Base-by-base conservation (phyloP, 2,113 vertebrate genomes). In the Bos javanicus region DNA sequence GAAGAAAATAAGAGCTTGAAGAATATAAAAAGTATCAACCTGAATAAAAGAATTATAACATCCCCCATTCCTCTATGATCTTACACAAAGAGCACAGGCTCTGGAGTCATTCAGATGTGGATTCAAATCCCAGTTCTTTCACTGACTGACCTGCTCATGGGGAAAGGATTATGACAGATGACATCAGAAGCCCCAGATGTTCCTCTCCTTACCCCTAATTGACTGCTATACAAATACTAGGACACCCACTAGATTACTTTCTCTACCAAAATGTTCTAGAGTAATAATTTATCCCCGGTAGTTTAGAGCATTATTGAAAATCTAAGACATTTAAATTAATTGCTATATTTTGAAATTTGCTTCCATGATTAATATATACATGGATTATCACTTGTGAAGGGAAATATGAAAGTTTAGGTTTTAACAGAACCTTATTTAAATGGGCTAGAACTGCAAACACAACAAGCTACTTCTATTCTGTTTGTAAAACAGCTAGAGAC, bases 1-100 rank as follows among this genome's bases (percentile, higher is more conserved):
- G 97, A 71, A 96, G 74, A 95, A 96, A 95, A 96, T 81, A 82
- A 86, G 6, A 97, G 16, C 48, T 96, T 92, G 90, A 89, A 97
- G n/a, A 26, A 78, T 36, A 48, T 64, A 64, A 56, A 8, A 67
- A 71, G 16, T 67, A 36, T 43, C 36, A 87, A 96, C 52, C 36
- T 80, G 43, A 5, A 86, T 82, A 82, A 95, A 86, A 87, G 13
- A 78, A 91, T 26, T 26, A n/a, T 11, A 43, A 57, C 46, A 89
- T 39, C 90, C 9, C 48, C 17, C 36, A 56, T 62, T 93, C 50
- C 5, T 56, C 81, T 39, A 43, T 87, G 57, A 94, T 43, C 8
- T 76, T 93, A 82, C 33, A 76, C 7, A 83, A 95, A 81, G 15
- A 81, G 13, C 17, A 87, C 2, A 80, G n/a, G 46, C 48, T 78